Conservation (phyloP, 2,797 vertebrate genomes). For the Euthynnus affinis region DNA sequence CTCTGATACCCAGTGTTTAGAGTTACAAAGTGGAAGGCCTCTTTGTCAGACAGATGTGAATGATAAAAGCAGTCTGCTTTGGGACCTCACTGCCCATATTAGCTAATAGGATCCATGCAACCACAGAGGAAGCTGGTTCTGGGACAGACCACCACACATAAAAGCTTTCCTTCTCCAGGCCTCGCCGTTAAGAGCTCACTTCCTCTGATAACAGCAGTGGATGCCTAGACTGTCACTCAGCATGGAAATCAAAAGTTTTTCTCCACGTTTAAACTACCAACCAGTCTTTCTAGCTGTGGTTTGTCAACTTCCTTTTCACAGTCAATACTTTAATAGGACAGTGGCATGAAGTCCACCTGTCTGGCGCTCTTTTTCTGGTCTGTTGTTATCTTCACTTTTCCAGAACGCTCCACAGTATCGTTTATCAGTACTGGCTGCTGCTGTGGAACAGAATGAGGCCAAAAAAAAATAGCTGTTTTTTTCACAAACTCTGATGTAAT, state of each 20-base stretch:
- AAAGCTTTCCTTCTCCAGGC: conserved; percentile 69
- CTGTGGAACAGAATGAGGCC: conserved; percentile 33
- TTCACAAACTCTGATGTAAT: conserved; percentile 57
- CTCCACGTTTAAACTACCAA: neutral
- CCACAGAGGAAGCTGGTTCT: conserved; percentile 74
- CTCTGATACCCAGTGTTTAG: conserved; percentile 44
- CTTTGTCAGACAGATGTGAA: conserved; percentile 66
- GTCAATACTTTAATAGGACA: conserved; percentile 16
- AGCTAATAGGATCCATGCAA: conserved; percentile 73
- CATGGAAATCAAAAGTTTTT: conserved; percentile 23
- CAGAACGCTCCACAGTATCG: conserved; percentile 23
- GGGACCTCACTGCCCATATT: conserved; percentile 48
- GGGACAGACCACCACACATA: conserved; percentile 49
- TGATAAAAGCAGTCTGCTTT: conserved; percentile 64
- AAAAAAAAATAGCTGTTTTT: conserved; percentile 53
- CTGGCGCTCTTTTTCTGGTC: neutral
- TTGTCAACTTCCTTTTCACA: neutral
- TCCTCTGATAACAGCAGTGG: conserved; percentile 65
- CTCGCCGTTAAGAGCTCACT: conserved; percentile 55
- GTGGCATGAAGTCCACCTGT: conserved; percentile 5
- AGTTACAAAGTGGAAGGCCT: conserved; percentile 51
- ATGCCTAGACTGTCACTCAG: conserved; percentile 23
- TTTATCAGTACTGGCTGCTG: conserved; percentile 39
- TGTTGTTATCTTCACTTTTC: conserved; percentile 30
- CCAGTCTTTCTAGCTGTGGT: neutral